Base-by-base conservation (phyloP, 2,797 vertebrate species). In the Sebastes nivosus region DNA sequence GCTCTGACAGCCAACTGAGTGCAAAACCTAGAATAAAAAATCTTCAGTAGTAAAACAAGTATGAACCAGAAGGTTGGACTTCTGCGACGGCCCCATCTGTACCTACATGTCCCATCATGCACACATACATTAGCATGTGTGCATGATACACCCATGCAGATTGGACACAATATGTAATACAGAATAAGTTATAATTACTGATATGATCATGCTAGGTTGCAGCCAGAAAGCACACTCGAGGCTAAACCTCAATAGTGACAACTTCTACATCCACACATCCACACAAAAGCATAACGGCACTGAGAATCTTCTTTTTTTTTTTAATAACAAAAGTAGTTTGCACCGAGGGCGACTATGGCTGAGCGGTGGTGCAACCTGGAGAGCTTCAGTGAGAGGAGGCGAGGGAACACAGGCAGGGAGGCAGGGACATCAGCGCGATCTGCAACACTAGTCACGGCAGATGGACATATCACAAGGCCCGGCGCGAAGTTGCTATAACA, bases 381-480 rank as follows among this genome's bases (percentile, higher is more conserved):
- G 86, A 76, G 84, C 64, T 30, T 77, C 59, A 82, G 78, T 11
- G 78, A 77, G 86, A 80, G 89, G 88, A 82, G 90, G 81, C 65
- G 52, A 82, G 84, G 87, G 81, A 83, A 72, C 79, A 54, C 85
- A 73, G 67, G 69, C 72, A 69, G 82, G 78, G 77, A 85, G 79
- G 79, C 77, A 65, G 83, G 81, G 82, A 87, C 63, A 84, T 83
- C 72, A 66, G 82, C 81, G 72, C 72, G 88, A 83, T 87, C 82
- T 83, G 89, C 89, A 88, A 87, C 88, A 90, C 85, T 89, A 78
- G 83, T 84, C 83, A 74, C 64, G 78, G 86, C 92, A 93, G 92
- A 93, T 93, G 91, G 92, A 90, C 87, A 42, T 69, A 85, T 90
- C 89, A 83, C 80, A 73, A 77, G 88, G 85, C 88, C 83, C 84